Evolutionary conservation across 1,140 invertebrate species (phyloP).

Genomic region (Drosophila seguyi): DNA sequence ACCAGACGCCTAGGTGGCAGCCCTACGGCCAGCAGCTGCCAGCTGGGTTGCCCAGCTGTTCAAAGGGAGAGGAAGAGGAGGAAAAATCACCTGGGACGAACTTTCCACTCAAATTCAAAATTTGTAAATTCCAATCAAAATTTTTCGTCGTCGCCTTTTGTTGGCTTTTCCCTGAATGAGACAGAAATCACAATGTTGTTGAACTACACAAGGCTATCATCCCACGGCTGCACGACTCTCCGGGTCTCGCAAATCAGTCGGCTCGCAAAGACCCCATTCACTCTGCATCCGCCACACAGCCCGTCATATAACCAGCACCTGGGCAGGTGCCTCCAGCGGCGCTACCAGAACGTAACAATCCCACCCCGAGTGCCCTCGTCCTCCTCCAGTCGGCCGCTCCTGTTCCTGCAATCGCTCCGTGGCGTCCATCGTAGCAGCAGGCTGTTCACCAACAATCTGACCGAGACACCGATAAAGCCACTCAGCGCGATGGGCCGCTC

Average conservation of each 20-base stretch:
- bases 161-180: constrained; percentile 27
- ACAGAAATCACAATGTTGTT: constrained; percentile 60
- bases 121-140: constrained; percentile 22
- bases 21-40: background rate
- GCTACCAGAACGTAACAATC: background rate
- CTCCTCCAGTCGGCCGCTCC: background rate
- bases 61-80: constrained; percentile 5
- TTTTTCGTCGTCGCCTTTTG: constrained; percentile 13
- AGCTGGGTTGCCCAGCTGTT: background rate
- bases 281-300: constrained; percentile 1
- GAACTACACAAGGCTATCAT: constrained; percentile 58
- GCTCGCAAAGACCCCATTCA: constrained; percentile 5
- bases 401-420: constrained; percentile 13
- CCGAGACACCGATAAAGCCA: background rate
- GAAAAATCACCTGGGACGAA: constrained; percentile 1
- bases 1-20: background rate
- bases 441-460: constrained; percentile 19
- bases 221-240: constrained; percentile 51
- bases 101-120: constrained; percentile 9
- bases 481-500: constrained; percentile 85
- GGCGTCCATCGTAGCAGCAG: constrained; percentile 20
- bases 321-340: constrained; percentile 22
- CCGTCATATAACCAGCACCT: constrained; percentile 28
- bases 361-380: background rate
- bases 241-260: constrained; percentile 47